phyloP scores from a whole-genome alignment of 2,888 invertebrate species.

The Diarsia rubi region DNA sequence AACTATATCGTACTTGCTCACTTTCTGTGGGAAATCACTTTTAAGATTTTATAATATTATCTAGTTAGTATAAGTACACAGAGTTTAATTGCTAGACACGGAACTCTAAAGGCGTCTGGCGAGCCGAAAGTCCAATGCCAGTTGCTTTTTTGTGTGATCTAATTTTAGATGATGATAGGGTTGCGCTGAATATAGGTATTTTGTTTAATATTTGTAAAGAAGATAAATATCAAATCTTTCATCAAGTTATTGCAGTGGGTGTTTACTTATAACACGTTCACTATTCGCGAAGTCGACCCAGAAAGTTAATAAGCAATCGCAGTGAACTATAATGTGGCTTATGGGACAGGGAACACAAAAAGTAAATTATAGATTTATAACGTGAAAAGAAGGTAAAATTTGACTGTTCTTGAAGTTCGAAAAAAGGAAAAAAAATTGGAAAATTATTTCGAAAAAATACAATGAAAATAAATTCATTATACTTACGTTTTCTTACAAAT shows the following conservation, averaged over 20 bases:
- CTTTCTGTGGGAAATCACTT: background rate
- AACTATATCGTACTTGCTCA: no score
- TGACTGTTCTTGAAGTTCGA: background rate
- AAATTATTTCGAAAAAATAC: background rate
- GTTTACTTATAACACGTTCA: background rate
- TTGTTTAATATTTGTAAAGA: background rate
- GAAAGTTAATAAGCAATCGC: background rate
- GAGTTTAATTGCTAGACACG: slow-evolving; percentile 31
- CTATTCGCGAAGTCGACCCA: background rate
- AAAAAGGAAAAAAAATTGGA: background rate
- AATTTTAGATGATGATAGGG: slow-evolving; percentile 50
- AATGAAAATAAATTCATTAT: background rate
- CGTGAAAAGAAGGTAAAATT: background rate
- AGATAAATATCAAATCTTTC: background rate
- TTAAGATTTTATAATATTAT: background rate
- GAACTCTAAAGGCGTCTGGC: slow-evolving; percentile 38
- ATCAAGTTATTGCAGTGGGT: background rate
- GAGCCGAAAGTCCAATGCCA: slow-evolving; percentile 35
- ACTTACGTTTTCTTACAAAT: background rate
- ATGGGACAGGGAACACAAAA: background rate
- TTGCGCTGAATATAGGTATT: slow-evolving; percentile 13
- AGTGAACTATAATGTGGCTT: background rate
- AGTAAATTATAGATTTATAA: background rate
- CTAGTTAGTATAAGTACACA: background rate
- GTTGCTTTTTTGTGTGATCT: slow-evolving; percentile 50